Conservation (phyloP, 2,888 invertebrate genomes). For the Limenitis camilla region DNA sequence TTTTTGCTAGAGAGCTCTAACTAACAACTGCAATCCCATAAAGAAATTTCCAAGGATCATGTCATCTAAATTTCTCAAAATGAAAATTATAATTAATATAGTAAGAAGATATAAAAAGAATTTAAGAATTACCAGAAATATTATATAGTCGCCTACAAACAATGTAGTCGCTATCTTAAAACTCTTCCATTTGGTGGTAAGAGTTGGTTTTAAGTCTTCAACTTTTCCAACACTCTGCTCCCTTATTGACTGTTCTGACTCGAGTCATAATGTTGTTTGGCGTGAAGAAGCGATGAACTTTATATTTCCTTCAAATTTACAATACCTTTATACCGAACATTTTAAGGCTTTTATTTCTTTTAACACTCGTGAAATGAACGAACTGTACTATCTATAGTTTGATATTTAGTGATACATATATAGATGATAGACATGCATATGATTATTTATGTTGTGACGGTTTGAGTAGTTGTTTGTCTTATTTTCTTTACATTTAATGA, state of each 20-base stretch:
- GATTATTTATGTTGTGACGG: too few relatives aligned
- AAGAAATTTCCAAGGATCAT: too few relatives aligned
- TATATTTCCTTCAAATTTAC: constrained; percentile 2
- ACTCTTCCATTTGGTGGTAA: background rate
- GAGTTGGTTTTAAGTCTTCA: constrained; percentile 10
- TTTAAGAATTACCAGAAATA: background rate
- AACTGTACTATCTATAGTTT: background rate
- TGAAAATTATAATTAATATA: too few relatives aligned
- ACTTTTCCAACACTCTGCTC: constrained; percentile 2
- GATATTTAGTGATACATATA: too few relatives aligned
- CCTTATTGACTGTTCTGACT: constrained; percentile 12
- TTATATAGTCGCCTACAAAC: background rate
- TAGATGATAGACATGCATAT: too few relatives aligned
- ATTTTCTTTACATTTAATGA: too few relatives aligned
- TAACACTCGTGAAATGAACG: background rate
- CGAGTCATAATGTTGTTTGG: constrained; percentile 6
- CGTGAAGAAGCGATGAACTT: background rate
- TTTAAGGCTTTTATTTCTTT: background rate
- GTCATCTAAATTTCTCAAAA: too few relatives aligned
- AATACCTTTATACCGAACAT: background rate
- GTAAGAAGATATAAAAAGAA: background rate
- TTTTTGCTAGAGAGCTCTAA: too few relatives aligned
- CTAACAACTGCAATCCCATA: too few relatives aligned
- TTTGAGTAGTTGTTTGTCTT: too few relatives aligned
- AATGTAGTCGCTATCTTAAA: background rate